Evolutionary conservation across 1,140 invertebrate genomes (phyloP).

Genomic region (Globodera rostochiensis): DNA sequence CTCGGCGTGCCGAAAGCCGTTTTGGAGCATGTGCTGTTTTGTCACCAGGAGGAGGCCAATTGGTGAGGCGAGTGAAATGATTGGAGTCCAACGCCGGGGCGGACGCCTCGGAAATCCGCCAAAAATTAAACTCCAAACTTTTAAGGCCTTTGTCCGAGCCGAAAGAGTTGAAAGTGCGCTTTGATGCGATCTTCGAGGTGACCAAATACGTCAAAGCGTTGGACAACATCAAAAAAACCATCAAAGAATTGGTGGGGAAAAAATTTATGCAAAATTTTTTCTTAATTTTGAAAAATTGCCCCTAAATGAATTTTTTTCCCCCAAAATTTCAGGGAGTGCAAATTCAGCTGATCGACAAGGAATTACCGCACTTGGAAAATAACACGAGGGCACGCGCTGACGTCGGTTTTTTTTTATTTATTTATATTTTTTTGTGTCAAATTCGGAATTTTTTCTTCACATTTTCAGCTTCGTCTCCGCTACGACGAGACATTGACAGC

Average conservation of each 20-base stretch:
- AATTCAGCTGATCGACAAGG: conserved; percentile 48
- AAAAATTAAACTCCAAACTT: conserved; percentile 44
- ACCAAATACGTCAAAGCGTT: conserved; percentile 88
- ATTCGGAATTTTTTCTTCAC: neutral
- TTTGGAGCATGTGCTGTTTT: conserved; percentile 94
- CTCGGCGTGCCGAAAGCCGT: conserved; percentile 90
- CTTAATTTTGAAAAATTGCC: too few species aligned
- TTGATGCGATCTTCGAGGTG: conserved; percentile 97
- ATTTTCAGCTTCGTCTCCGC: conserved; percentile 26
- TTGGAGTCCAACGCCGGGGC: neutral
- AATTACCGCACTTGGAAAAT: conserved; percentile 53
- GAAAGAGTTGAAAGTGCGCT: conserved; percentile 88
- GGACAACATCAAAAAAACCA: conserved; percentile 77
- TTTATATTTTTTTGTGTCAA: neutral
- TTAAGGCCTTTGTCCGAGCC: conserved; percentile 85
- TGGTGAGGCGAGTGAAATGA: conserved; percentile 70
- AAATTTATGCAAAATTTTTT: neutral
- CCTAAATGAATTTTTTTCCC: too few species aligned
- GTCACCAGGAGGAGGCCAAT: conserved; percentile 94
- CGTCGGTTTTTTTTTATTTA: conserved; percentile 10
- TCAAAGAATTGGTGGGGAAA: conserved; percentile 71
- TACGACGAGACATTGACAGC: conserved; percentile 30
- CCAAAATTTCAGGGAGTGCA: conserved; percentile 41
- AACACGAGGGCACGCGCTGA: conserved; percentile 24
- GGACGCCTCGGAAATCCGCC: neutral